Percentiles rank a stretch among this genome's conserved stretches.
phyloP scores from a whole-genome alignment of 2,888 invertebrate species.

The Scrobipalpa costella region DNA sequence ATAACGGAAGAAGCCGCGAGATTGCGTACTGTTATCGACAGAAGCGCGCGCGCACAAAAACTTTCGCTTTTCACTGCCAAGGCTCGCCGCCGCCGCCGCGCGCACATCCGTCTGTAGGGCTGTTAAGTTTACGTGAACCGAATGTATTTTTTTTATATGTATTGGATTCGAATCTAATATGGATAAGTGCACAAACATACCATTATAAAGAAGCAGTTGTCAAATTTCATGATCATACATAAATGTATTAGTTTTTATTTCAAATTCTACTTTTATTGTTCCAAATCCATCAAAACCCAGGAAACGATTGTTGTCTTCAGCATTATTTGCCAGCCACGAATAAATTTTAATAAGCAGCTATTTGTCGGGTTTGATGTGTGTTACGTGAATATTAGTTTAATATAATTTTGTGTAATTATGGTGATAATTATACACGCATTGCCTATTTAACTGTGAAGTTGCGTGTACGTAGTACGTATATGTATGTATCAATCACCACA shows the following conservation, averaged over 20 bases:
- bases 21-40: slow-evolving; percentile 39
- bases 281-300: no score
- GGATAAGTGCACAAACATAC: no score
- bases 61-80: slow-evolving; percentile 80
- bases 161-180: no score
- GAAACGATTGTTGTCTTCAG: no score
- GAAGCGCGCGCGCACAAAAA: slow-evolving; percentile 50
- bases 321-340: no score
- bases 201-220: no score
- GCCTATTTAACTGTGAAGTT: background rate
- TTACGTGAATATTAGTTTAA: background rate
- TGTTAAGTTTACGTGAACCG: background rate
- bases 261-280: no score
- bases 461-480: background rate
- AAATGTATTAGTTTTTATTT: no score
- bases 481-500: background rate
- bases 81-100: slow-evolving; percentile 46
- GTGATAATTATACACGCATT: background rate
- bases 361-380: background rate
- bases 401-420: background rate
- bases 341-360: background rate
- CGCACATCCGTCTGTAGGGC: slow-evolving; percentile 11
- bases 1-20: slow-evolving; percentile 44
- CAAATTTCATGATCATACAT: no score
- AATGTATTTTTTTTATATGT: no score